Percentiles rank a stretch among this genome's conserved stretches.
Conservation (phyloP, 2,113 vertebrate genomes). For the Seriola aureovittata region DNA sequence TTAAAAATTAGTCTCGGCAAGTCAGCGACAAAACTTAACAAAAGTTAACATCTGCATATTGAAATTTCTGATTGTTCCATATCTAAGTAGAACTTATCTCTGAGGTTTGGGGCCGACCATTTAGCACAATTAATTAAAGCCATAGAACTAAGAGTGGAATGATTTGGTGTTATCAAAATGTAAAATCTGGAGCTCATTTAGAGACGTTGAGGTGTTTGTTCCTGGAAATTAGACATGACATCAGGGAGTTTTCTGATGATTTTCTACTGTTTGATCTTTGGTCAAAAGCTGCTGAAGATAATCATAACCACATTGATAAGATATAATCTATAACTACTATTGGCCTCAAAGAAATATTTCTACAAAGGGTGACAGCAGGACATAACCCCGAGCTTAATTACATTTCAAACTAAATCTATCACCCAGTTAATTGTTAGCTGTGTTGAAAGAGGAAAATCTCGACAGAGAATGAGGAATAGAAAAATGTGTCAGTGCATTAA, state of each 20-base stretch:
- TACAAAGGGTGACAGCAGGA: background rate
- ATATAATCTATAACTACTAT: background rate
- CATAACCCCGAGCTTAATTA: background rate
- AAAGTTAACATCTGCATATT: background rate
- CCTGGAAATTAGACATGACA: background rate
- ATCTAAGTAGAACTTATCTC: background rate
- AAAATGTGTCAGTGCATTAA: background rate
- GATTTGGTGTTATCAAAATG: background rate
- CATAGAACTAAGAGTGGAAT: background rate
- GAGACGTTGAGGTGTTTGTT: background rate
- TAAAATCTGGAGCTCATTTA: conserved; percentile 9
- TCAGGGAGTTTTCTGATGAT: background rate
- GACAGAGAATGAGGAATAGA: background rate
- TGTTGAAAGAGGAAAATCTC: background rate
- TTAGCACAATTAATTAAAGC: background rate
- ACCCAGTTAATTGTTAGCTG: background rate
- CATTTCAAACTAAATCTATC: background rate
- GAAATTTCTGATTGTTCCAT: no score
- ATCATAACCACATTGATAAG: background rate
- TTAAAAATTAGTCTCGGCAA: no score
- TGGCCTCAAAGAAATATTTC: background rate
- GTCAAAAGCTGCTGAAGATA: conserved; percentile 17
- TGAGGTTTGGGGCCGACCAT: background rate
- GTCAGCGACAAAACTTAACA: background rate
- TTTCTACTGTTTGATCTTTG: conserved; percentile 4